phyloP scores from a whole-genome alignment of 2,888 invertebrate species.

The Trisateles emortualis region DNA sequence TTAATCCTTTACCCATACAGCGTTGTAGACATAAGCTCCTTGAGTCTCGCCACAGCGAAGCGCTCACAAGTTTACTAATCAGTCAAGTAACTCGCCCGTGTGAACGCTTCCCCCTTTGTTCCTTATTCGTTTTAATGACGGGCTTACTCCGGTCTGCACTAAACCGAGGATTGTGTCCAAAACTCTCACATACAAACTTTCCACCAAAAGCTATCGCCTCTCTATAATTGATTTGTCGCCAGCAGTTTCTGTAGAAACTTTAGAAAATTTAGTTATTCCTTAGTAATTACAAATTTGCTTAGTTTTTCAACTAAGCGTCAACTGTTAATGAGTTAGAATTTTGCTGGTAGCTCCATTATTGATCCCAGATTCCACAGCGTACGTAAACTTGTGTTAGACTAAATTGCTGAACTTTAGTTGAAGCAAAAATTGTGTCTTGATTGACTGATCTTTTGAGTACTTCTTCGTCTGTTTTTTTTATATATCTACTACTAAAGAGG shows the following conservation, averaged over 20 bases:
- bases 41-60: background rate
- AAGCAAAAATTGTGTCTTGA: no score
- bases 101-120: conserved; percentile 32
- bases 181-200: conserved; percentile 48
- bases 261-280: conserved; percentile 34
- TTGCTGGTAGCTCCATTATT: conserved; percentile 3
- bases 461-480: no score
- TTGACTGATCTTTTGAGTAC: no score
- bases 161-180: conserved; percentile 50
- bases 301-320: conserved; percentile 20
- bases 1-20: conserved; percentile 2
- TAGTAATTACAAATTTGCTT: conserved; percentile 36
- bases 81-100: conserved; percentile 20
- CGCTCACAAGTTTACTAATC: conserved; percentile 1
- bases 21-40: conserved; percentile 2
- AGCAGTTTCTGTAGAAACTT: conserved; percentile 35
- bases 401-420: background rate
- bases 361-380: background rate
- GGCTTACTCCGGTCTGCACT: conserved; percentile 46
- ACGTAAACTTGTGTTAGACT: background rate
- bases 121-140: conserved; percentile 59
- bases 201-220: conserved; percentile 40
- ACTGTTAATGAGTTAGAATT: conserved; percentile 5
- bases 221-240: conserved; percentile 54
- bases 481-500: no score